These are phyloP conservation scores for Anthoscopus minutus DNA, from an alignment of 2,113 vertebrate genomes.

Conservation along the genomic window DNA sequence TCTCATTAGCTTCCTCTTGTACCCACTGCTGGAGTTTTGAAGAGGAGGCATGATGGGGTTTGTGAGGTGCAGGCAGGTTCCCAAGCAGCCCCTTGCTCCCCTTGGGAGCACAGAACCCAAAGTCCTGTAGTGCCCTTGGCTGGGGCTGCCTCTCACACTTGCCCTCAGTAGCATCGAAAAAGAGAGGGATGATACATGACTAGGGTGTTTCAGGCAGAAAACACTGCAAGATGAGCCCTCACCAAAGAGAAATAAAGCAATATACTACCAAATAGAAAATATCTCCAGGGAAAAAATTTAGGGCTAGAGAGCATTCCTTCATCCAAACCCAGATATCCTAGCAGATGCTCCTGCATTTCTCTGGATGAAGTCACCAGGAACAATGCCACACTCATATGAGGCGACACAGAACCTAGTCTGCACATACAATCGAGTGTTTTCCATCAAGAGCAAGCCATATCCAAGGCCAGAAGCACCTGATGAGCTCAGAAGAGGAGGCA, in stretches of 20 bases:
- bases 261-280: neutral
- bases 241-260: neutral
- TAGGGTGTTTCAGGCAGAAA: neutral
- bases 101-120: neutral
- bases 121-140: neutral
- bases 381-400: accelerated
- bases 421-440: accelerated
- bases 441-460: neutral
- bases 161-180: neutral
- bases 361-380: neutral
- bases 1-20: neutral
- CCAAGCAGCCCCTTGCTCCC: neutral
- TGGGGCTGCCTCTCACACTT: neutral
- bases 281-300: neutral
- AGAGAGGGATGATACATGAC: neutral
- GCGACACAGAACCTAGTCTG: neutral
- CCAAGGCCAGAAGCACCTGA: neutral
- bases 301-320: accelerated
- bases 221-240: neutral
- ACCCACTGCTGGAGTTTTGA: neutral
- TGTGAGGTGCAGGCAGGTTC: no score
- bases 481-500: neutral
- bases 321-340: neutral
- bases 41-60: neutral
- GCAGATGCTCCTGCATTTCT: accelerated